These are phyloP conservation scores for Montipora sp. DNA, from an alignment of 64 coral and sea anemone species.

Conservation along the genomic window DNA sequence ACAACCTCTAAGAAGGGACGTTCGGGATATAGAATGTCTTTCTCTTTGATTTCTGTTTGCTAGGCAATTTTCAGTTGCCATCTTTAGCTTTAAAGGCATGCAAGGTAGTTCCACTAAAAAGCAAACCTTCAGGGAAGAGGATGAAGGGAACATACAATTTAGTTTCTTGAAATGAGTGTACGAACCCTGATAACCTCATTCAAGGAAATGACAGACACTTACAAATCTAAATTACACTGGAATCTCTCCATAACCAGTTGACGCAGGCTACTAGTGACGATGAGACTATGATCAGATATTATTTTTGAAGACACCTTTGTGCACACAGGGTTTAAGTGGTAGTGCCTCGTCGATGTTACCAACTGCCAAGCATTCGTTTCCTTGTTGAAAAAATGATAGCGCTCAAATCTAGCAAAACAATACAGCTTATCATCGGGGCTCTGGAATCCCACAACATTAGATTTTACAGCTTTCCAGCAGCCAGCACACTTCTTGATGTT, in stretches of 20 bases:
- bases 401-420: neutral
- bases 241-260: constrained; percentile 10
- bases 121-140: no score
- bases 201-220: neutral
- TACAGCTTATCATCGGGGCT: neutral
- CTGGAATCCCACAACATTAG: neutral
- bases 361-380: neutral
- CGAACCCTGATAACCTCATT: constrained; percentile 15
- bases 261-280: constrained; percentile 35
- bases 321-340: no score
- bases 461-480: neutral
- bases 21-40: no score
- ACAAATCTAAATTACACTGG: constrained; percentile 12
- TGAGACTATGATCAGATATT: constrained; percentile 12
- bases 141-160: no score
- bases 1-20: no score
- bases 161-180: neutral
- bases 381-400: neutral
- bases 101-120: no score
- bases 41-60: no score
- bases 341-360: neutral
- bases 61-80: no score
- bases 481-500: constrained; percentile 53
- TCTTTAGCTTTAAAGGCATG: no score
- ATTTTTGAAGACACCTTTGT: neutral